phyloP scores from a whole-genome alignment of 2,113 vertebrate genomes.

The Pipa parva region DNA sequence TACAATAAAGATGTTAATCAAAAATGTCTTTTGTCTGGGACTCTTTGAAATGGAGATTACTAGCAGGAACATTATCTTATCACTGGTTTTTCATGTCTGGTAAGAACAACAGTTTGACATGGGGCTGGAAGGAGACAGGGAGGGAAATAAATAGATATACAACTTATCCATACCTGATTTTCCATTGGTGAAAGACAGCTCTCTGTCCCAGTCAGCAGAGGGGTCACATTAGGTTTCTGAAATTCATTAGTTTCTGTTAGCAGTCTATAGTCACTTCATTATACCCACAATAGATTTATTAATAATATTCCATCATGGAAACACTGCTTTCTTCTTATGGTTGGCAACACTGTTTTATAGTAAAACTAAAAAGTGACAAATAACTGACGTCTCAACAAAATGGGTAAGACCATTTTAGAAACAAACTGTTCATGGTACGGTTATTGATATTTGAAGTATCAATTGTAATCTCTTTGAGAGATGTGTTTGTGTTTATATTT shows the following conservation, averaged over 20 bases:
- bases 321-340: not conserved
- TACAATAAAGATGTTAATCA: constrained; percentile 37
- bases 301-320: not conserved
- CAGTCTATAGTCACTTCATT: not conserved
- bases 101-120: not conserved
- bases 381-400: too few relatives aligned
- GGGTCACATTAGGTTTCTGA: constrained; percentile 33
- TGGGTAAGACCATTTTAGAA: too few relatives aligned
- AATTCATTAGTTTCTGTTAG: constrained; percentile 41
- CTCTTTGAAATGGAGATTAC: constrained; percentile 35
- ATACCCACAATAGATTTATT: constrained; percentile 5
- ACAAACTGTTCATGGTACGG: too few relatives aligned
- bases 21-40: constrained; percentile 19
- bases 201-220: constrained; percentile 14
- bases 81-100: constrained; percentile 21
- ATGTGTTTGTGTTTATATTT: too few relatives aligned
- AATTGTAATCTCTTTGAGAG: too few relatives aligned
- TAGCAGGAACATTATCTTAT: constrained; percentile 25
- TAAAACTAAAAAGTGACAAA: too few relatives aligned
- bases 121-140: not conserved
- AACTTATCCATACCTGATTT: constrained; percentile 26
- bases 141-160: not conserved
- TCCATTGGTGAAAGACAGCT: constrained; percentile 28
- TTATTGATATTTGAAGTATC: too few relatives aligned
- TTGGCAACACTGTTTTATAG: not conserved